These are phyloP conservation scores for Ophion ellenae DNA, from an alignment of 2,888 invertebrate species.

Conservation along the genomic window DNA sequence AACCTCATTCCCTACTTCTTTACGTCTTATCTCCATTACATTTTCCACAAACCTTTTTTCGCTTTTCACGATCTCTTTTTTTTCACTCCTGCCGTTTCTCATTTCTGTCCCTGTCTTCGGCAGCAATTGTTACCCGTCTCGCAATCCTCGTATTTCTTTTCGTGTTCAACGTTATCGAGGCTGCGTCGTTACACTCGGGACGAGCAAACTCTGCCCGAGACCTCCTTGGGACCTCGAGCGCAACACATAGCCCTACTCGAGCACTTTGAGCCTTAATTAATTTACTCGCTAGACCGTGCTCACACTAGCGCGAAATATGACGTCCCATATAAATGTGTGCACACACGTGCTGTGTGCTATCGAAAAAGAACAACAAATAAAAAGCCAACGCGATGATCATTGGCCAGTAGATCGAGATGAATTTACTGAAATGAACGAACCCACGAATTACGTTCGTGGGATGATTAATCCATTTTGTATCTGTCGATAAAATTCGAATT, in stretches of 20 bases:
- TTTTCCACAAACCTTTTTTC: not conserved
- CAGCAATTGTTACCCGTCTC: not conserved
- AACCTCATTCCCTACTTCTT: not conserved
- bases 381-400: not conserved
- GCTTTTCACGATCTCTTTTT: not conserved
- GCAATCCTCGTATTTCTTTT: constrained; percentile 11
- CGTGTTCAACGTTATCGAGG: constrained; percentile 17
- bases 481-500: not conserved
- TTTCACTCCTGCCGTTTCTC: not conserved
- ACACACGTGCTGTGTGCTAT: constrained; percentile 68
- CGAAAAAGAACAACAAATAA: not conserved
- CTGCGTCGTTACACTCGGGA: constrained; percentile 23
- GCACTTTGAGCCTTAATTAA: constrained; percentile 78
- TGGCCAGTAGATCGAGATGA: not conserved
- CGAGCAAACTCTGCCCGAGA: constrained; percentile 70
- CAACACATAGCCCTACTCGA: constrained; percentile 60
- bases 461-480: not conserved
- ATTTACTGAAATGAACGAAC: not conserved
- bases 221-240: constrained; percentile 81
- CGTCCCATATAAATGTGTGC: constrained; percentile 74
- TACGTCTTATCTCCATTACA: not conserved
- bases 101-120: not conserved
- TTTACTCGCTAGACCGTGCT: constrained; percentile 79
- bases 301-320: constrained; percentile 3
- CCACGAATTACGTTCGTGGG: not conserved